Base-by-base conservation (phyloP, 2,113 vertebrate species). In the Colossoma macropomum region DNA sequence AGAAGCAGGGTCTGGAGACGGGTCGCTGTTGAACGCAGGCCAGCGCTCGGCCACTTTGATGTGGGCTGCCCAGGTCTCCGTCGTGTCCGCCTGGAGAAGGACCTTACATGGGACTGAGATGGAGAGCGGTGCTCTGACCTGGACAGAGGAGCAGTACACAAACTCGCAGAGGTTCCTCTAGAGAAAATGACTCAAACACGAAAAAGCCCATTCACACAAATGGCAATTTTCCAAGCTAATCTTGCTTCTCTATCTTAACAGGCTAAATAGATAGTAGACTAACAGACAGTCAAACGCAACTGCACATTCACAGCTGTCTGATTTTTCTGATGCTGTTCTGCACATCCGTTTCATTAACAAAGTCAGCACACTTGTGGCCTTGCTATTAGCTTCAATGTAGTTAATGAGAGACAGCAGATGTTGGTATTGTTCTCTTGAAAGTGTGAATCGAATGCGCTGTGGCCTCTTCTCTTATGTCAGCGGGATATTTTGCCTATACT, bases 381-480 rank as follows among this genome's bases (percentile, higher is more conserved):
- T 79, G 85, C 93, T 89, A 92, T 94, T 93, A 94, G 89, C 91
- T 91, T 88, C 89, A 91, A 89, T 91, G 91, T 87, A 63, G 71
- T 85, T 92, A 90, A 94, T 93, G 90, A 92, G 90, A 91, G 88
- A 89, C 86, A 90, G 91, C 93, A 93, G 93, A 93, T 95, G 92
- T 92, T 92, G 86, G 79, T 91, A 90, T 91, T 90, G 89, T 91
- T 88, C 87, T 84, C 86, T 79, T 65, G 85, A 80, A 88, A 84
- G 88, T 81, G 80, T 66, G 74, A 89, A 86, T 88, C 86, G 84
- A 89, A 86, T 52, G 84, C 74, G 77, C 82, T 38, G 45, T 88
- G 87, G 86, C 86, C 87, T 88, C 83, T 87, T 75, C 75, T 87
- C 32, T 70, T 82, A 86, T 87, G 86, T 87, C 90, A 88, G 88